Evolutionary conservation across 2,888 invertebrate genomes (phyloP).

Genomic region (Athrips mouffetella): DNA sequence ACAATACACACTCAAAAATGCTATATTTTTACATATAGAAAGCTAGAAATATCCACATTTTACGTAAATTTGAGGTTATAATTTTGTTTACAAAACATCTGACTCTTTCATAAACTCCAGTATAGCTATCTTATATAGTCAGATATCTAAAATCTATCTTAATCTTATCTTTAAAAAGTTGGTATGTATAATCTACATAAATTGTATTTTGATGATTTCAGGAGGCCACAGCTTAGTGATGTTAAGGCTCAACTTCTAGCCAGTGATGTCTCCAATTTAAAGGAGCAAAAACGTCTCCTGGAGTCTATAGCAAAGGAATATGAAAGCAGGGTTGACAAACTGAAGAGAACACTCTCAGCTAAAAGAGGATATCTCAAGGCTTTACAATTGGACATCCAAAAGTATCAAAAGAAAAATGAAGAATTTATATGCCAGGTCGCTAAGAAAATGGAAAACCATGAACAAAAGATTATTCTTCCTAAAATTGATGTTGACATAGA

Average conservation of each 20-base stretch:
- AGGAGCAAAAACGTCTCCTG: constrained; percentile 56
- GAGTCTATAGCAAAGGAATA: constrained; percentile 62
- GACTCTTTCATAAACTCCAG: too few species aligned
- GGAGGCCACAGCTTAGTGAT: constrained; percentile 64
- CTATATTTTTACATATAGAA: not conserved
- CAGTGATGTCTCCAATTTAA: constrained; percentile 54
- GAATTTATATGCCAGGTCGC: constrained; percentile 50
- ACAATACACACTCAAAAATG: too few species aligned
- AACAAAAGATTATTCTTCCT: constrained; percentile 37
- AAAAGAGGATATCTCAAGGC: constrained; percentile 65
- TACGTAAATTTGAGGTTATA: too few species aligned
- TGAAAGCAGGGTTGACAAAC: constrained; percentile 53
- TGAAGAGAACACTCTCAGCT: constrained; percentile 57
- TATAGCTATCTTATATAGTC: too few species aligned
- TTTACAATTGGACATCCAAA: constrained; percentile 63
- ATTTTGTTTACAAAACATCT: too few species aligned
- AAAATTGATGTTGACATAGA: constrained; percentile 43
- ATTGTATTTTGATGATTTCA: constrained; percentile 29
- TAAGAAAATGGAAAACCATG: constrained; percentile 52
- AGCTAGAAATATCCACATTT: too few species aligned
- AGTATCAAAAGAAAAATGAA: constrained; percentile 67
- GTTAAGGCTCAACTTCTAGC: constrained; percentile 59
- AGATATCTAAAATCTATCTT: too few species aligned
- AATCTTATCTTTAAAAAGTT: too few species aligned
- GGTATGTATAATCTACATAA: too few species aligned